Conservation (phyloP, 2,797 vertebrate species). For the Pipistrellus pipistrellus region DNA sequence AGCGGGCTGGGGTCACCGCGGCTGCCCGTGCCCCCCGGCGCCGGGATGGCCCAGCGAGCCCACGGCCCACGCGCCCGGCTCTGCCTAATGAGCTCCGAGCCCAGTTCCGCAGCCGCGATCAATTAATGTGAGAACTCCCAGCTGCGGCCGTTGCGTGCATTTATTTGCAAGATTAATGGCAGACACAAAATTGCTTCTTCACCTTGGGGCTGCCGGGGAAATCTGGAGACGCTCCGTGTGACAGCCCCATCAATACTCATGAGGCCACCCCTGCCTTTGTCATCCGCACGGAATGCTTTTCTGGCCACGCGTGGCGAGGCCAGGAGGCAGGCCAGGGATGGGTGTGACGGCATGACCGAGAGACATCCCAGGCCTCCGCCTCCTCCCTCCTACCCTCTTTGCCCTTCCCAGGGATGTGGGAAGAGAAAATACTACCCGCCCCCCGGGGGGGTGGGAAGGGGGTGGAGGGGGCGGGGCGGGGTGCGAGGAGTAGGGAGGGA, state of each 20-base stretch:
- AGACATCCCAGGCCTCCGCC: not conserved
- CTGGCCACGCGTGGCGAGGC: not conserved
- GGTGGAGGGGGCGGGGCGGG: fast-evolving
- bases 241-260: constrained; percentile 60
- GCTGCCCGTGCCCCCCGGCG: fast-evolving
- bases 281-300: not conserved
- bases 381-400: not conserved
- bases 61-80: too few relatives aligned
- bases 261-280: not conserved
- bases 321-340: fast-evolving
- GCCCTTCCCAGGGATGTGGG: not conserved
- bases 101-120: constrained; percentile 11
- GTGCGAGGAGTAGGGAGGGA: too few relatives aligned
- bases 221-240: not conserved
- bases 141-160: not conserved
- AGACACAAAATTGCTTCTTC: constrained; percentile 74
- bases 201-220: constrained; percentile 61
- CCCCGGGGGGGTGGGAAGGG: not conserved
- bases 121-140: constrained; percentile 65
- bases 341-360: fast-evolving
- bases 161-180: constrained; percentile 73
- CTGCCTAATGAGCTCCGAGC: constrained; percentile 8
- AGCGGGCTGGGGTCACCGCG: not conserved
- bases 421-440: not conserved
- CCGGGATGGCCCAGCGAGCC: not conserved